phyloP scores from a whole-genome alignment of 2,888 invertebrate species.

The Chironomus riparius region DNA sequence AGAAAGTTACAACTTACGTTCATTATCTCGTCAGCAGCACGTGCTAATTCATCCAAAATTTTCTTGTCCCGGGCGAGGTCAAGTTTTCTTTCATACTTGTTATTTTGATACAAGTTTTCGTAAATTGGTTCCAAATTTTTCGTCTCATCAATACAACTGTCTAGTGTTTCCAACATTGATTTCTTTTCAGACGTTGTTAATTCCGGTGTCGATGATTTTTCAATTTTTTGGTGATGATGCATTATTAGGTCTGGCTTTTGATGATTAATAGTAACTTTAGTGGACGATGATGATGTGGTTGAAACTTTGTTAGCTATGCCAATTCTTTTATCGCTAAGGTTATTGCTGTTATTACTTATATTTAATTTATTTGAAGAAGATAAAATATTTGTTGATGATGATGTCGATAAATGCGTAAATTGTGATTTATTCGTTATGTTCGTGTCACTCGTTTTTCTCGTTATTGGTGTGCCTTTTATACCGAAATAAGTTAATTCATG shows the following conservation, averaged over 20 bases:
- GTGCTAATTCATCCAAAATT: constrained; percentile 49
- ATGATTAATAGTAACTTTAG: background rate
- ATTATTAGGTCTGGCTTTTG: constrained; percentile 18
- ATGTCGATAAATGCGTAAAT: constrained; percentile 13
- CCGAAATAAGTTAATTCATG: constrained; percentile 55
- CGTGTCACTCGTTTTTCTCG: constrained; percentile 2
- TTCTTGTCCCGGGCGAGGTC: constrained; percentile 40
- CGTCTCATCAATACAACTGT: constrained; percentile 25
- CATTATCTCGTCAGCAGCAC: constrained; percentile 51
- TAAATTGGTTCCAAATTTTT: constrained; percentile 31
- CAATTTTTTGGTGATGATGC: background rate
- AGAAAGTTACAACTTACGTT: constrained; percentile 33
- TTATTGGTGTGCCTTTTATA: constrained; percentile 32
- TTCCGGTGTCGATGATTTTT: constrained; percentile 26
- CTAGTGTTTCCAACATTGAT: constrained; percentile 28
- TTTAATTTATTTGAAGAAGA: constrained; percentile 1
- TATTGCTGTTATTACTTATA: too few relatives aligned
- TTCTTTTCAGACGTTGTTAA: constrained; percentile 4
- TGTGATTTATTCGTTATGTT: constrained; percentile 2
- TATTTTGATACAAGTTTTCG: constrained; percentile 34
- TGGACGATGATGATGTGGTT: background rate
- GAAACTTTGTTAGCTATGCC: background rate
- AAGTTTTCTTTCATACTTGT: background rate
- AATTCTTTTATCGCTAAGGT: too few relatives aligned
- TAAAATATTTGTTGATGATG: background rate